Evolutionary conservation across 2,797 vertebrate species (phyloP).

Genomic region (Distichodus sexfasciatus): DNA sequence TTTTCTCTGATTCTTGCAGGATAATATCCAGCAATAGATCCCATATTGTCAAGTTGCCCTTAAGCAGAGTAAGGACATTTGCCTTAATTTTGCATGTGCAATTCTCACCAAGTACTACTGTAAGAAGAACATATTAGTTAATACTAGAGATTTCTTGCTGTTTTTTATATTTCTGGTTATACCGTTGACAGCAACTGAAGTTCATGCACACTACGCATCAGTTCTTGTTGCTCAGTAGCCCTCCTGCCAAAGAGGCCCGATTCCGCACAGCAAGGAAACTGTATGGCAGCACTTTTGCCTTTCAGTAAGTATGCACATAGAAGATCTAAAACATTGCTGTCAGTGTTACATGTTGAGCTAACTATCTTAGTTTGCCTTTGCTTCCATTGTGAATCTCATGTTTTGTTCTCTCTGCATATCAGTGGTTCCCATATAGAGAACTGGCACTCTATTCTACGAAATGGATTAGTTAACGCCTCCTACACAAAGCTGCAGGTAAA

Average conservation of each 20-base stretch:
- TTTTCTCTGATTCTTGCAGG: conserved; percentile 68
- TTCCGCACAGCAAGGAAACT: conserved; percentile 92
- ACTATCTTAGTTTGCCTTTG: not conserved
- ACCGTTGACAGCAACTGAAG: conserved; percentile 84
- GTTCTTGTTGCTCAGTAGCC: conserved; percentile 95
- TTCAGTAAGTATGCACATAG: conserved; percentile 82
- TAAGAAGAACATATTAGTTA: not conserved
- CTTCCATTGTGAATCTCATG: not conserved
- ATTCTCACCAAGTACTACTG: not conserved
- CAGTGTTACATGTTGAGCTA: not conserved
- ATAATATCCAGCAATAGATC: conserved; percentile 97
- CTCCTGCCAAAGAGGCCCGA: conserved; percentile 90
- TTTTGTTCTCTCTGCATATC: conserved; percentile 20
- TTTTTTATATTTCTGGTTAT: not conserved
- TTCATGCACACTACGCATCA: conserved; percentile 98
- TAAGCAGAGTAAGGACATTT: conserved; percentile 79
- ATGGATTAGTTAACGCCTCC: conserved; percentile 92
- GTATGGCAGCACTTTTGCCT: conserved; percentile 95
- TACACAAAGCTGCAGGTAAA: conserved; percentile 95
- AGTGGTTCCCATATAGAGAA: conserved; percentile 91
- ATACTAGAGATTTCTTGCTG: not conserved
- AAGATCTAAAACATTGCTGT: not conserved
- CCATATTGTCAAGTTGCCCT: conserved; percentile 93
- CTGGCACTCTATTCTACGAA: conserved; percentile 97
- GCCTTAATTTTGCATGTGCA: not conserved